A percentile compares a stretch with the other conserved stretches of the same genome.
Conservation (phyloP, 2,888 invertebrate genomes). For the Yponomeuta evonymella region DNA sequence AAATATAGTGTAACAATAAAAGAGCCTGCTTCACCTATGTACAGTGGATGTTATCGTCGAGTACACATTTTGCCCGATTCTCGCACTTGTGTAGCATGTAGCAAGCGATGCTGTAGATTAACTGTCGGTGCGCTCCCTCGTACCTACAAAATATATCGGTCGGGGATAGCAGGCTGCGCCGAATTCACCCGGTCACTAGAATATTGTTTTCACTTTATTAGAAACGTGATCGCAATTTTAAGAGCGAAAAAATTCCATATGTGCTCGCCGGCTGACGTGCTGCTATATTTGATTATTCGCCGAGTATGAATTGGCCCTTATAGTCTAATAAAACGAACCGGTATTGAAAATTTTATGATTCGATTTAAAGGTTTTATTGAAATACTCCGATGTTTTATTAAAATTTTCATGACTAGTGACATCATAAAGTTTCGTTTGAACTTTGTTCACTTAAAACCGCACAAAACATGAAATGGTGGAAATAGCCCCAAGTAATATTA, state of each 20-base stretch:
- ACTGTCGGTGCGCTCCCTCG: conserved; percentile 35
- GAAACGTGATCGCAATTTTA: conserved; percentile 77
- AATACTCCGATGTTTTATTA: conserved; percentile 53
- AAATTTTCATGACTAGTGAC: conserved; percentile 34
- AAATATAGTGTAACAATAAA: conserved; percentile 41
- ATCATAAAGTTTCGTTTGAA: background rate
- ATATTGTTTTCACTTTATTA: conserved; percentile 79
- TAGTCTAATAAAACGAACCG: conserved; percentile 61
- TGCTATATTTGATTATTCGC: conserved; percentile 65
- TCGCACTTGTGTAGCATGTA: no score
- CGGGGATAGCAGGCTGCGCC: conserved; percentile 68
- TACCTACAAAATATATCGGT: conserved; percentile 42
- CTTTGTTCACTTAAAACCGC: background rate
- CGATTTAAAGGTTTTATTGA: conserved; percentile 63
- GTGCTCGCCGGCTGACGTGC: conserved; percentile 55
- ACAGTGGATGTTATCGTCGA: no score
- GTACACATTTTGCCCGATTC: no score
- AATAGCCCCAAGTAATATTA: no score
- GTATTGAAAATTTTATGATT: conserved; percentile 59
- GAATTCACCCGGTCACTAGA: conserved; percentile 77
- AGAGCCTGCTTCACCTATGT: conserved; percentile 35
- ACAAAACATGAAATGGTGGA: no score
- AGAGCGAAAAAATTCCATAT: conserved; percentile 74
- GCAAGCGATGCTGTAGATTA: no score
- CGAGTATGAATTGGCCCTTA: conserved; percentile 61